Percentiles rank a stretch among this genome's conserved stretches.
These are phyloP conservation scores for Apotomis betuletana DNA, from an alignment of 2,888 invertebrate species.

Conservation along the genomic window DNA sequence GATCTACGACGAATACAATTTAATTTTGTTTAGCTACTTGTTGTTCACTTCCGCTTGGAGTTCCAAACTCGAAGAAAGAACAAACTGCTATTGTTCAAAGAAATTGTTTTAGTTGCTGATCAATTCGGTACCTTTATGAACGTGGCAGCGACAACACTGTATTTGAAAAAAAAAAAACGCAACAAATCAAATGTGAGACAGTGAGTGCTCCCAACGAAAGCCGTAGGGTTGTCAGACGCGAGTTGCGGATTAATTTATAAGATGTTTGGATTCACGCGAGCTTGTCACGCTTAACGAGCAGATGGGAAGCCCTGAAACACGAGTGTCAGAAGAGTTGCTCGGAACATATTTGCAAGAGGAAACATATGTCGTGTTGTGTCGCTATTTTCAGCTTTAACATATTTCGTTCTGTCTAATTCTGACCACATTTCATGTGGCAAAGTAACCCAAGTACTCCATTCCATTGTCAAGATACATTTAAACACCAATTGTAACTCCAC, in stretches of 20 bases:
- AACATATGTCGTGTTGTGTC: constrained; percentile 20
- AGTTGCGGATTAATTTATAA: constrained; percentile 41
- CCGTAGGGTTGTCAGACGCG: constrained; percentile 38
- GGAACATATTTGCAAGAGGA: constrained; percentile 30
- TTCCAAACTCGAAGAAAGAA: constrained; percentile 30
- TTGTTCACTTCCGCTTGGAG: constrained; percentile 28
- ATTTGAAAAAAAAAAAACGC: constrained; percentile 31
- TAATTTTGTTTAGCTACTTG: constrained; percentile 28
- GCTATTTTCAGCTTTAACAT: neutral
- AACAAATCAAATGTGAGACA: constrained; percentile 36
- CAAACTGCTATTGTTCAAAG: constrained; percentile 32
- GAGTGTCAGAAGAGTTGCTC: constrained; percentile 35
- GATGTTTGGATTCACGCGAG: constrained; percentile 39
- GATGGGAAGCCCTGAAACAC: constrained; percentile 33
- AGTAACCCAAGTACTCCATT: neutral
- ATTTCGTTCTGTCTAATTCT: constrained; percentile 21
- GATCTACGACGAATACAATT: constrained; percentile 12
- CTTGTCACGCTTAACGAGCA: constrained; percentile 39
- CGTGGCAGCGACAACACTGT: constrained; percentile 28
- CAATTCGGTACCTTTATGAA: constrained; percentile 24
- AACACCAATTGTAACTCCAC: too few relatives aligned
- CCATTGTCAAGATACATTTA: neutral
- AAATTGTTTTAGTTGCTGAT: constrained; percentile 29
- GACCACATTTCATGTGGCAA: neutral
- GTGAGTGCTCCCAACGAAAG: constrained; percentile 22